Percentiles rank a stretch among this genome's conserved stretches.
phyloP scores from a whole-genome alignment of 2,797 vertebrate genomes.

The Morelia viridis region DNA sequence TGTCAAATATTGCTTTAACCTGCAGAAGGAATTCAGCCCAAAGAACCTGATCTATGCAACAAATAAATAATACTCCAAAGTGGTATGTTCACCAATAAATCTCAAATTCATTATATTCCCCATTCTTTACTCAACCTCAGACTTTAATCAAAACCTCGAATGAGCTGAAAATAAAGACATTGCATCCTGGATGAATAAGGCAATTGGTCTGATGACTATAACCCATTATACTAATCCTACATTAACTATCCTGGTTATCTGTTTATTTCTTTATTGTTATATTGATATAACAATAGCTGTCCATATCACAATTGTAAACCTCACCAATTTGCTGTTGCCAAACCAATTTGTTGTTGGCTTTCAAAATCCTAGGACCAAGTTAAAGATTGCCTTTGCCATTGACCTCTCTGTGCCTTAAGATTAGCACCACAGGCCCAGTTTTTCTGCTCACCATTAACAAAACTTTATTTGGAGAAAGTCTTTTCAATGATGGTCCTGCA shows the following conservation, averaged over 20 bases:
- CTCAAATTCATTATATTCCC: neutral
- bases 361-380: too few relatives aligned
- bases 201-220: neutral
- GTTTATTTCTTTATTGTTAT: neutral
- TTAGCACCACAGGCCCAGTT: neutral
- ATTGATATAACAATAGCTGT: neutral
- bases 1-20: neutral
- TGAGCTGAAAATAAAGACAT: neutral
- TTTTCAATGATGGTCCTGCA: neutral
- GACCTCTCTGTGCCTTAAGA: neutral
- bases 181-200: neutral
- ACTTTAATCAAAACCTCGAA: neutral
- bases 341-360: too few relatives aligned
- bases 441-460: neutral
- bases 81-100: neutral
- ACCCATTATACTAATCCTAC: neutral
- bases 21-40: neutral
- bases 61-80: neutral
- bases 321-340: too few relatives aligned
- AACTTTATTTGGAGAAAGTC: neutral
- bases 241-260: neutral
- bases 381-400: neutral
- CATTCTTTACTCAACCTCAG: neutral
- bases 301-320: too few relatives aligned
- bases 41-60: neutral